Conservation (phyloP, 2,888 invertebrate genomes). For the Amiota minor region DNA sequence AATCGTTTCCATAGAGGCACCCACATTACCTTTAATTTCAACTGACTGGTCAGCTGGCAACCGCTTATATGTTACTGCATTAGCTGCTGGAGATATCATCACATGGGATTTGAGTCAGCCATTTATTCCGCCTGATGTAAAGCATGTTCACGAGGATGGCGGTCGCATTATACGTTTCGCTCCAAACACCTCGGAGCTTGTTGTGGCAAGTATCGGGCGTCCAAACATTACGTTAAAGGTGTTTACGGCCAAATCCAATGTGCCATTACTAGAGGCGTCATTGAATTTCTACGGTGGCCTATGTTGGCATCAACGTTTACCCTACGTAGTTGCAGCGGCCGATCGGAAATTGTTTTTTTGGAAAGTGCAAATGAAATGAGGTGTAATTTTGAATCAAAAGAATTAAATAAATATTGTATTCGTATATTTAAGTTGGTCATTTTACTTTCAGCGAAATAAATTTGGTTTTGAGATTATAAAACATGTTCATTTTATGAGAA, state of each 20-base stretch:
- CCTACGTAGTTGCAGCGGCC: constrained; percentile 77
- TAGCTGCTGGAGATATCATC: constrained; percentile 80
- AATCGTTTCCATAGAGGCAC: constrained; percentile 79
- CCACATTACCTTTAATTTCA: constrained; percentile 77
- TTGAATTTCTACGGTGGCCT: constrained; percentile 77
- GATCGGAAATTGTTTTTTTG: constrained; percentile 78
- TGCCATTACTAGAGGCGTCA: constrained; percentile 75
- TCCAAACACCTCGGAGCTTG: constrained; percentile 77
- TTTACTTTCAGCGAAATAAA: too few species aligned
- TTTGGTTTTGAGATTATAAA: too few species aligned
- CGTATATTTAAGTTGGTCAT: too few species aligned
- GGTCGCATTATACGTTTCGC: constrained; percentile 78
- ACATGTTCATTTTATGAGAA: too few species aligned
- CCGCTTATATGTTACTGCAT: constrained; percentile 76
- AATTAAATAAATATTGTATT: too few species aligned
- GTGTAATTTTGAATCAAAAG: too few species aligned
- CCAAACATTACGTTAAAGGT: constrained; percentile 81
- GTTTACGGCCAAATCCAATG: constrained; percentile 76
- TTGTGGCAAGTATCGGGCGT: constrained; percentile 80
- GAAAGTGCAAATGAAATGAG: constrained; percentile 73
- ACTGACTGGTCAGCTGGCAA: constrained; percentile 83
- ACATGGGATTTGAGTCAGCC: constrained; percentile 81
- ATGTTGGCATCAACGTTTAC: constrained; percentile 79
- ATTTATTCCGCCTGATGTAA: constrained; percentile 77
- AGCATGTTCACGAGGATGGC: constrained; percentile 79